phyloP scores from a whole-genome alignment of 2,888 invertebrate genomes.

The Melanotus villosus region DNA sequence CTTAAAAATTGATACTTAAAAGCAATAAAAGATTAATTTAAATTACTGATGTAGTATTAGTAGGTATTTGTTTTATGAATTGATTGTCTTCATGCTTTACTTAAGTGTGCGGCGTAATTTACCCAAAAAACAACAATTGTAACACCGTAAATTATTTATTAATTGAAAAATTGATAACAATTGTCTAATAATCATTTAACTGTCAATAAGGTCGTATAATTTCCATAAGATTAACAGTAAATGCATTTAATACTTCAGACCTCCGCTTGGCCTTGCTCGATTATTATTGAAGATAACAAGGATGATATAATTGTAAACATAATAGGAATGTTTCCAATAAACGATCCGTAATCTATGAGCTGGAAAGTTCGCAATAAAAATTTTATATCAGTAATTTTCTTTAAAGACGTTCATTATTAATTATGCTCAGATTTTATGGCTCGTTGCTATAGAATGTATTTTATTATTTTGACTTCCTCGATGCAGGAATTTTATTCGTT shows the following conservation, averaged over 20 bases:
- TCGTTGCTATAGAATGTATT: neutral
- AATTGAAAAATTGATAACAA: too few relatives aligned
- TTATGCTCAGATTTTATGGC: constrained; percentile 18
- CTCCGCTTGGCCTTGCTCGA: constrained; percentile 14
- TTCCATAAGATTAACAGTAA: neutral
- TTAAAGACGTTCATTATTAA: constrained; percentile 17
- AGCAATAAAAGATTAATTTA: too few relatives aligned
- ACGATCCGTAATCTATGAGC: constrained; percentile 5
- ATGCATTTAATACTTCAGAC: neutral
- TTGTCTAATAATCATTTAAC: too few relatives aligned
- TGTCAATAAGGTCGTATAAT: too few relatives aligned
- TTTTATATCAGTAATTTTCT: constrained; percentile 7
- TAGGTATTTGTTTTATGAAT: too few relatives aligned
- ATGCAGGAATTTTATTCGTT: neutral
- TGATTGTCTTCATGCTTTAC: too few relatives aligned
- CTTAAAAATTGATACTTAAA: too few relatives aligned
- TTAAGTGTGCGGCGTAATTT: too few relatives aligned
- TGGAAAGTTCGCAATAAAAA: constrained; percentile 17
- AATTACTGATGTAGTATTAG: too few relatives aligned
- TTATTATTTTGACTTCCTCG: constrained; percentile 16
- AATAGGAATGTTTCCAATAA: constrained; percentile 2
- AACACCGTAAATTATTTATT: too few relatives aligned
- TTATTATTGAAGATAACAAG: constrained; percentile 11
- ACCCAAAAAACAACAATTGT: too few relatives aligned
- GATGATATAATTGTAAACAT: neutral